Base-by-base conservation (phyloP, 2,888 invertebrate genomes). In the Agrochola lota region DNA sequence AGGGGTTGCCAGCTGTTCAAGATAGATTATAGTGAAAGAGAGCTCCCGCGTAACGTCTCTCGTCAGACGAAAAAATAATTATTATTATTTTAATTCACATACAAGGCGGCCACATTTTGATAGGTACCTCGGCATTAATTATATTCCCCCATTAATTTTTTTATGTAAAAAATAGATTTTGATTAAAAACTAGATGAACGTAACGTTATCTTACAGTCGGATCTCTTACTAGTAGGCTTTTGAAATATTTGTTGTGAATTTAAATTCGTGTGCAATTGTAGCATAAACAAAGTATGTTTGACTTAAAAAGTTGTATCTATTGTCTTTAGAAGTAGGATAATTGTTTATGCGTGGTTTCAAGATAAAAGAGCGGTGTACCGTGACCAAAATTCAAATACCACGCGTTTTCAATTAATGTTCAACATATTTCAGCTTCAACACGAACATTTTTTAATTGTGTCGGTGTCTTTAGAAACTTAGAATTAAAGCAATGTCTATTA, bases 341-440 rank as follows among this genome's bases (percentile, higher is more conserved):
- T 64, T 81, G 77, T 59, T 67, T 79, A 64, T 66, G 66, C 63
- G 80, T 83, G 86, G 79, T 83, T 82, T 2, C 60, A 85, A 81
- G 74, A 86, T 55, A 74, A 78, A 83, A 62, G 6, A 78, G 76
- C 71, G 85, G 74, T 12, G 35, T 78, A 63, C 84, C 87, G 73
- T 72, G 63, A 72, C 68, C 67, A 81, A 89, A 46, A 86, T 85
- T 85, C 46, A 85, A 90, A 90, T 86, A 71, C 87, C 81, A 72
- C 87, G 62, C 83, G 76, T 76, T 77, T 76, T 74, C 68, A 78
- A 80, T 81, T 78, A 80, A 80, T 80, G 86, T 81, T 85, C 66
- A 78, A 83, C 74, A 85, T 84, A 84, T 82, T 85, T 86, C 81
- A 82, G 72, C 66, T 83, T 81, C 64, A 71, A 72, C 26, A 66